Percentiles rank a stretch among this genome's conserved stretches.
Evolutionary conservation across 2,888 invertebrate genomes (phyloP).

Genomic region (Dicroscelio sp.): DNA sequence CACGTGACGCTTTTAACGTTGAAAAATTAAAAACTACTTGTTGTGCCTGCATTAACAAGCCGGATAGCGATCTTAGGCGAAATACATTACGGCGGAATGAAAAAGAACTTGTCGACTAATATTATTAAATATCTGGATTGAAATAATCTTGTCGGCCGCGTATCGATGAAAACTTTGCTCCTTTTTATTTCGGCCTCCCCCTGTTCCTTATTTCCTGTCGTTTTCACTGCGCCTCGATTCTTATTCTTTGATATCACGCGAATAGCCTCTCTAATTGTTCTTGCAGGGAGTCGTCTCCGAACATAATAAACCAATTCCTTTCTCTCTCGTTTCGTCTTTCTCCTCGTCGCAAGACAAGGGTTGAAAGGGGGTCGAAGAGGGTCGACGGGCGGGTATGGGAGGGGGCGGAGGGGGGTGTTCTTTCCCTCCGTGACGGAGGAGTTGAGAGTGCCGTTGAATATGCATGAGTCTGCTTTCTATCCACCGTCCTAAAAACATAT

Average conservation of each 20-base stretch:
- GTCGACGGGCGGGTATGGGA: conserved; percentile 84
- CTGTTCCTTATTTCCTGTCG: conserved; percentile 75
- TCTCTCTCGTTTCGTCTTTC: conserved; percentile 87
- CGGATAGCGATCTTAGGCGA: conserved; percentile 34
- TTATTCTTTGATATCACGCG: conserved; percentile 83
- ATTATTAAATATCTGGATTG: conserved; percentile 70
- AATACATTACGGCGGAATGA: conserved; percentile 47
- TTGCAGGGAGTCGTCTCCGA: conserved; percentile 82
- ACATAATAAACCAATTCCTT: conserved; percentile 86
- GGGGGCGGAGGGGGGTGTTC: conserved; percentile 89
- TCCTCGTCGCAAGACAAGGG: conserved; percentile 87
- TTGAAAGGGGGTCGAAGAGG: conserved; percentile 82
- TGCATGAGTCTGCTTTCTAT: conserved; percentile 91
- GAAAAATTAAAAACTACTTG: conserved; percentile 38
- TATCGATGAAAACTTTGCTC: conserved; percentile 66
- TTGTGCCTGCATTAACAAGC: conserved; percentile 47
- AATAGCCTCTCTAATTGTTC: conserved; percentile 86
- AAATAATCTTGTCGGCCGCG: conserved; percentile 61
- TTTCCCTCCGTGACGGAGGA: conserved; percentile 91
- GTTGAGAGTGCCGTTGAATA: conserved; percentile 91
- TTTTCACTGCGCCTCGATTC: conserved; percentile 78
- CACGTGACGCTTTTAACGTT: no score
- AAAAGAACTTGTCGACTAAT: conserved; percentile 47
- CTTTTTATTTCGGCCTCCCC: conserved; percentile 61
- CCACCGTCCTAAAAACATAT: conserved; percentile 91